Conservation (phyloP, 2,888 invertebrate genomes). For the Campaea margaritaria region DNA sequence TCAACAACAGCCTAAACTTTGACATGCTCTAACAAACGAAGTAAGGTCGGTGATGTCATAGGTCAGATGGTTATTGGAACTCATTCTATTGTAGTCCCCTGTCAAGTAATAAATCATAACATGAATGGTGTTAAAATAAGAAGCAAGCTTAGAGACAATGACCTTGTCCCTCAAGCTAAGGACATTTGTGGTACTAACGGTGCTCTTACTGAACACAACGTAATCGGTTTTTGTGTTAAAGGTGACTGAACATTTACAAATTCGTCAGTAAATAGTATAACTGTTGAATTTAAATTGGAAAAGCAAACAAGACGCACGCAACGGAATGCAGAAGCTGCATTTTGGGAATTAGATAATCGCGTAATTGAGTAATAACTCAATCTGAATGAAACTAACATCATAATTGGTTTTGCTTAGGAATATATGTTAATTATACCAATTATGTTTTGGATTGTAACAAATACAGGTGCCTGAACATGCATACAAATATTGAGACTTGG, state of each 20-base stretch:
- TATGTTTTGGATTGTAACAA: too few relatives aligned
- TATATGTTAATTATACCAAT: too few relatives aligned
- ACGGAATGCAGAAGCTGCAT: background rate
- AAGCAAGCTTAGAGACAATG: conserved; percentile 51
- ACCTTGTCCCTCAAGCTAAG: conserved; percentile 63
- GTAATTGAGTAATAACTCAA: conserved; percentile 12
- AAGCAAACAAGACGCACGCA: conserved; percentile 14
- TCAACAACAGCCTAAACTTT: conserved; percentile 49
- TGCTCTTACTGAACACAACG: conserved; percentile 10
- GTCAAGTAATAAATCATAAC: conserved; percentile 64
- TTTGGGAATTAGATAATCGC: conserved; percentile 5
- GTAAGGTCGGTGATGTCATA: conserved; percentile 73
- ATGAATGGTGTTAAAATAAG: conserved; percentile 59
- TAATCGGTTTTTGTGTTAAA: conserved; percentile 40
- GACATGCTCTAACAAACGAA: conserved; percentile 58
- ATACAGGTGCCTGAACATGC: too few relatives aligned
- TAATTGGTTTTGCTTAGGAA: background rate
- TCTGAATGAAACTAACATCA: conserved; percentile 9
- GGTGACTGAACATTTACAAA: conserved; percentile 43
- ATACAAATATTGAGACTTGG: too few relatives aligned
- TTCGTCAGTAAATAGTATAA: conserved; percentile 7
- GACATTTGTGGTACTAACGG: conserved; percentile 32
- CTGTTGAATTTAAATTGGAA: conserved; percentile 39
- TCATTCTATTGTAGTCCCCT: conserved; percentile 62
- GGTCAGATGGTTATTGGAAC: conserved; percentile 65